Percentiles rank a stretch among this genome's conserved stretches.
Evolutionary conservation across 64 coral and sea anemone genomes (phyloP).

Genomic region (Stichodactyla mertensii): DNA sequence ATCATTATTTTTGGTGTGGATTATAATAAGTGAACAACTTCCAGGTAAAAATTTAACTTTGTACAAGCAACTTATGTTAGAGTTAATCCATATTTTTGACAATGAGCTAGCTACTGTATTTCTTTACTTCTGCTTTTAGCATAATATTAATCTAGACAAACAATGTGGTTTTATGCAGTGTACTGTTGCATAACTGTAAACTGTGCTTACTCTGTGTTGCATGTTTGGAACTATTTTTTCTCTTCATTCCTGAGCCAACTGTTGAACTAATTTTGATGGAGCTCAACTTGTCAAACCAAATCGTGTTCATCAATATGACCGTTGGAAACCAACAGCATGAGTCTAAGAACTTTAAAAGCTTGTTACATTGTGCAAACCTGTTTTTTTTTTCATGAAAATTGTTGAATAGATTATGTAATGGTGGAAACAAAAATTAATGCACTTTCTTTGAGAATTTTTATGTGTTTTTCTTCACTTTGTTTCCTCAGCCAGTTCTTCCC

Average conservation of each 20-base stretch:
- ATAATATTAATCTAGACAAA: not conserved
- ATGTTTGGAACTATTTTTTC: too few relatives aligned
- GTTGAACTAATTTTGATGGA: not conserved
- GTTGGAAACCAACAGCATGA: not conserved
- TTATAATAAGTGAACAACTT: not conserved
- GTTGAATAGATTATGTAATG: not conserved
- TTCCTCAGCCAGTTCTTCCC: not conserved
- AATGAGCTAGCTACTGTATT: not conserved
- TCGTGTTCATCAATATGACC: too few relatives aligned
- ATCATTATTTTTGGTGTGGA: not conserved
- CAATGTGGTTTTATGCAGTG: not conserved
- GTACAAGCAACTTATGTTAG: not conserved
- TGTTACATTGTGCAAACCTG: not conserved
- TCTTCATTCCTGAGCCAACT: not conserved
- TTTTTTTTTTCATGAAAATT: not conserved
- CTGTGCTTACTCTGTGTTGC: too few relatives aligned
- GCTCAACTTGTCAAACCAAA: not conserved
- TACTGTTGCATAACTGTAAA: not conserved
- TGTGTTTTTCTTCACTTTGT: not conserved
- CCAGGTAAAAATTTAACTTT: not conserved
- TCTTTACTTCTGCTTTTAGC: not conserved
- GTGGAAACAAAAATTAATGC: not conserved
- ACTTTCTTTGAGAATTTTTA: not conserved
- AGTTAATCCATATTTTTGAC: not conserved
- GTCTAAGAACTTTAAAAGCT: not conserved